A percentile compares a stretch with the other conserved stretches of the same genome.
Conservation (phyloP, 2,888 invertebrate genomes). For the Drosophila conformis region DNA sequence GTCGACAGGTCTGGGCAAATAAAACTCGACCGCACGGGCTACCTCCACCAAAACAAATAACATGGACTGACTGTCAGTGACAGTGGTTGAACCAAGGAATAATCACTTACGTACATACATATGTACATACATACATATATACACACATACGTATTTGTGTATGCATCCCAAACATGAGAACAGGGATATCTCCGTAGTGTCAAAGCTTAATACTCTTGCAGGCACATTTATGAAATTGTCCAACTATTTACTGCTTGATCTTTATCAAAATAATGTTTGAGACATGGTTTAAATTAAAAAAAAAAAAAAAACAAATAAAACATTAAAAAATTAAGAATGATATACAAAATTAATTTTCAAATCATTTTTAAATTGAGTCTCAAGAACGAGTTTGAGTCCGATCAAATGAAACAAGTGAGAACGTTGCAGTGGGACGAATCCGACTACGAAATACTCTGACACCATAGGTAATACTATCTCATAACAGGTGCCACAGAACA, state of each 20-base stretch:
- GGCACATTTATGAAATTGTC: not conserved
- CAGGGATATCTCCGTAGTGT: not conserved
- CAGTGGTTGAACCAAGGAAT: conserved; percentile 56
- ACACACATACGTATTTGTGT: conserved; percentile 17
- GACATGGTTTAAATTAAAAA: too few species aligned
- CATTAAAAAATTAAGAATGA: too few species aligned
- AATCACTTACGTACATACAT: conserved; percentile 47
- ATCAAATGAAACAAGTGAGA: not conserved
- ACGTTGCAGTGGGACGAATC: not conserved
- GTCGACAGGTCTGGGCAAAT: conserved; percentile 85
- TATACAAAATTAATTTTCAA: not conserved
- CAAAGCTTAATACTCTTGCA: not conserved
- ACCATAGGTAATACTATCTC: not conserved
- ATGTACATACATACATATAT: conserved; percentile 13
- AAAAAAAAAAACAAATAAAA: too few species aligned
- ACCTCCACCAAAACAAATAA: conserved; percentile 42
- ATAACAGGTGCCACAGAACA: not conserved
- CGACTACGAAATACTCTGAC: not conserved
- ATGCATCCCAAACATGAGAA: conserved; percentile 24
- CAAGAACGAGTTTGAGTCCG: too few species aligned
- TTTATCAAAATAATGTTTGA: not conserved
- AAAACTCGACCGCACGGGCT: conserved; percentile 69
- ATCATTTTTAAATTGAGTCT: not conserved
- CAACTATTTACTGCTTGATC: not conserved
- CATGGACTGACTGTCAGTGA: conserved; percentile 53